Evolutionary conservation across 2,888 invertebrate genomes (phyloP).

Genomic region (Ectemnius cavifrons): DNA sequence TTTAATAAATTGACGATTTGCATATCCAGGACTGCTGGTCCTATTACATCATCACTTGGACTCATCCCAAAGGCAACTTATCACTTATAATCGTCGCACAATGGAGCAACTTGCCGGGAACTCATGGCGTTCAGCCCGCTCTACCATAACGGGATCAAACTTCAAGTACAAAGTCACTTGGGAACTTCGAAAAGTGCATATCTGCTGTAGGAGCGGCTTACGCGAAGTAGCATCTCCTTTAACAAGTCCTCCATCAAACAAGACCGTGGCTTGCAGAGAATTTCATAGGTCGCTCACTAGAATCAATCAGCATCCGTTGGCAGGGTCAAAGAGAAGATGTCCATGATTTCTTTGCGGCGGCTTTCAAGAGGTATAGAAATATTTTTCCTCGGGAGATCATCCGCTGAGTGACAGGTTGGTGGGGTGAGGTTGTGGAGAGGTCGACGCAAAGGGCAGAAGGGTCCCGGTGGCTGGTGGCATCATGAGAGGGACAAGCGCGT

Average conservation of each 20-base stretch:
- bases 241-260: neutral
- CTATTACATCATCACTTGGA: constrained; percentile 29
- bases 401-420: constrained; percentile 48
- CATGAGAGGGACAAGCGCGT: constrained; percentile 48
- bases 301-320: constrained; percentile 16
- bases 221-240: neutral
- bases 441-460: constrained; percentile 29
- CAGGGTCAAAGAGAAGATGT: constrained; percentile 37
- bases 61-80: constrained; percentile 46
- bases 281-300: constrained; percentile 2
- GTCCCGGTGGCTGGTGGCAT: constrained; percentile 42
- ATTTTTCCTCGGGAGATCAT: constrained; percentile 63
- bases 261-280: neutral
- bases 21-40: constrained; percentile 9
- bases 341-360: constrained; percentile 48
- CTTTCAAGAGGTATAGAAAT: constrained; percentile 73
- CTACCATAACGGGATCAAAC: constrained; percentile 56
- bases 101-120: constrained; percentile 42
- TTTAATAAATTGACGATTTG: neutral
- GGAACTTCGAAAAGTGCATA: constrained; percentile 29
- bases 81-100: constrained; percentile 31
- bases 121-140: constrained; percentile 26
- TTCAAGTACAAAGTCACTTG: constrained; percentile 43
- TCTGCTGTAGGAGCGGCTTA: neutral
- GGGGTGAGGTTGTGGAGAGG: constrained; percentile 25